These are phyloP conservation scores for Peribatodes rhomboidaria DNA, from an alignment of 2,888 invertebrate species.

Conservation along the genomic window DNA sequence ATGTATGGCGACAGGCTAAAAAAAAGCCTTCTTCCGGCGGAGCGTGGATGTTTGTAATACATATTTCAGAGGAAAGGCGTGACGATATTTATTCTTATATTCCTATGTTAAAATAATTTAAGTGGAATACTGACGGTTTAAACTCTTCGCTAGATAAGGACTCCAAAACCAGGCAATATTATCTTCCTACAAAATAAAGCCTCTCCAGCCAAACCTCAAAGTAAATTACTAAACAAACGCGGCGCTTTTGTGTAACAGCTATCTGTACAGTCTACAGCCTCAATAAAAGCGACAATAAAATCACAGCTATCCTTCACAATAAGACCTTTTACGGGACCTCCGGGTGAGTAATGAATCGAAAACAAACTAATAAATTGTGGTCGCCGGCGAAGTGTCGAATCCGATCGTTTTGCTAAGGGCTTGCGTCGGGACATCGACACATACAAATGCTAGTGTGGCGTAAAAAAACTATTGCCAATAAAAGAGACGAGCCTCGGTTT, in stretches of 20 bases:
- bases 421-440: conserved; percentile 50
- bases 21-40: no score
- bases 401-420: conserved; percentile 48
- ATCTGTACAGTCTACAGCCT: conserved; percentile 35
- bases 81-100: no score
- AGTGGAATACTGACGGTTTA: no score
- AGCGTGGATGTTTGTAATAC: no score
- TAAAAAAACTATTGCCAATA: conserved; percentile 51
- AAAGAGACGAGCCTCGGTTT: conserved; percentile 47
- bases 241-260: conserved; percentile 27
- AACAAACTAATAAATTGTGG: conserved; percentile 70
- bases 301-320: conserved; percentile 58
- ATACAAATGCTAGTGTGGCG: conserved; percentile 53
- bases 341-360: conserved; percentile 67
- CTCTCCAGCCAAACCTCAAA: background rate
- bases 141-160: background rate
- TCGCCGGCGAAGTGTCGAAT: conserved; percentile 61
- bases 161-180: background rate
- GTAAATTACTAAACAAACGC: conserved; percentile 40
- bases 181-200: background rate
- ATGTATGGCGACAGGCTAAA: no score
- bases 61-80: no score
- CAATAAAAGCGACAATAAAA: conserved; percentile 66
- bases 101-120: no score
- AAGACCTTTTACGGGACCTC: conserved; percentile 58